Conservation (phyloP, 1,140 invertebrate genomes). For the Bombus terrestris region DNA sequence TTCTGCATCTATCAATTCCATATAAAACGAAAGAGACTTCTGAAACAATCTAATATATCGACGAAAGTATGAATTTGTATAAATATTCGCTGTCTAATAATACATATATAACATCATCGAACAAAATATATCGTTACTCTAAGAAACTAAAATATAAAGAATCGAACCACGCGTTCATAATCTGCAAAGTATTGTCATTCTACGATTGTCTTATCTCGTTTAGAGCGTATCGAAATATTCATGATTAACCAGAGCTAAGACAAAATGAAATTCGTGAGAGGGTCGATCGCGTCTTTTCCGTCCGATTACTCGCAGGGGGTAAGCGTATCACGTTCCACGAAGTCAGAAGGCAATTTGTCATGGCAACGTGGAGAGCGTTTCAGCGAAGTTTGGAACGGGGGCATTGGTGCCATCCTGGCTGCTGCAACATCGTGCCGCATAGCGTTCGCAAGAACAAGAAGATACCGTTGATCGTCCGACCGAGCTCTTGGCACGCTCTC, state of each 20-base stretch:
- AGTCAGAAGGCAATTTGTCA: constrained; percentile 58
- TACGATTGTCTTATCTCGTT: too few species aligned
- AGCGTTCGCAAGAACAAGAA: constrained; percentile 53
- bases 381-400: constrained; percentile 65
- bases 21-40: too few species aligned
- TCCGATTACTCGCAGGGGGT: constrained; percentile 34
- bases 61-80: too few species aligned
- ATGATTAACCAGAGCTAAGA: background rate
- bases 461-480: constrained; percentile 17
- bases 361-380: constrained; percentile 46
- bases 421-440: constrained; percentile 53
- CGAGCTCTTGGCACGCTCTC: constrained; percentile 66
- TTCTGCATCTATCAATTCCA: too few species aligned
- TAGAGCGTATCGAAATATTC: background rate
- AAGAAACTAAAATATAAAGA: too few species aligned
- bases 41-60: too few species aligned
- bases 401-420: constrained; percentile 67
- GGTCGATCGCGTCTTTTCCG: background rate
- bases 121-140: too few species aligned
- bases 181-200: too few species aligned
- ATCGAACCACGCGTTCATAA: too few species aligned
- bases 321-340: constrained; percentile 38
- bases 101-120: too few species aligned
- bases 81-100: too few species aligned
- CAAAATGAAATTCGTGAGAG: background rate